phyloP scores from a whole-genome alignment of 2,113 vertebrate species.

The Talpa occidentalis region DNA sequence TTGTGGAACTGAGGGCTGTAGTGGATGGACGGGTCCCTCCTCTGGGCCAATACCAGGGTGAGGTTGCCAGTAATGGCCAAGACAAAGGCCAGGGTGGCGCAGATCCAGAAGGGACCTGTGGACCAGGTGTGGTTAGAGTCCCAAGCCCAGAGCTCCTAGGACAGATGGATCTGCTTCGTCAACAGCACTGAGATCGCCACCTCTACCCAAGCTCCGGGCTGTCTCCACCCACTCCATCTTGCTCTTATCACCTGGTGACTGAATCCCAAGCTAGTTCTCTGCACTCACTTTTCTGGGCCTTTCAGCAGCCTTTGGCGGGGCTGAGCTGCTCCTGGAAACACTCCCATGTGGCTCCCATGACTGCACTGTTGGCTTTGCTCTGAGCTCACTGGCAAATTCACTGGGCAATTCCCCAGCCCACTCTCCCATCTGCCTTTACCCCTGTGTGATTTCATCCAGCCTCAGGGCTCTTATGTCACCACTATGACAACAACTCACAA shows the following conservation, averaged over 20 bases:
- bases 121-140: neutral
- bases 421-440: neutral
- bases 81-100: constrained; percentile 91
- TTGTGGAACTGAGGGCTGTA: constrained; percentile 93
- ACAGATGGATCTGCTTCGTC: neutral
- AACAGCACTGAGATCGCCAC: neutral
- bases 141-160: neutral
- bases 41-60: constrained; percentile 85
- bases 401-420: no score
- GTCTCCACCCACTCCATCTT: neutral
- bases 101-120: constrained; percentile 94
- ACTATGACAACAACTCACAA: neutral
- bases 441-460: neutral
- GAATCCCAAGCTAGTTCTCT: neutral
- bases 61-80: constrained; percentile 91
- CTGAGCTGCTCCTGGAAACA: neutral
- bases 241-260: neutral
- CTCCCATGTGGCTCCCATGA: neutral
- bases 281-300: neutral
- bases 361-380: neutral
- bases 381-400: no score
- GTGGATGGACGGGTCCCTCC: constrained; percentile 82
- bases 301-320: neutral
- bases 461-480: neutral
- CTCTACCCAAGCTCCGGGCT: neutral